Evolutionary conservation across 1,140 invertebrate species (phyloP), one percentile per base, ranked within the genome.

Genomic region (Trichonephila inaurata): DNA sequence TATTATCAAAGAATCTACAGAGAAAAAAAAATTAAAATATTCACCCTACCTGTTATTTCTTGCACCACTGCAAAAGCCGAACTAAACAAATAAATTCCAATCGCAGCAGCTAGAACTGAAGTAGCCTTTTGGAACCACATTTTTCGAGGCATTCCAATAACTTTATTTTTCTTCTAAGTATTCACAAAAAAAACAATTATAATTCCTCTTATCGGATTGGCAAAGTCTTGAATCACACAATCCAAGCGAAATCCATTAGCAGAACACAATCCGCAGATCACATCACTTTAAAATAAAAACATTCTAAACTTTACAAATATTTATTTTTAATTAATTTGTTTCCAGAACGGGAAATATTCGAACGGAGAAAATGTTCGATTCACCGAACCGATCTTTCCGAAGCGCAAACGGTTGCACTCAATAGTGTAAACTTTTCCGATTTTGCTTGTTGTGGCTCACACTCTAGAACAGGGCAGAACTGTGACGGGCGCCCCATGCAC

Each of bases 51-150:
- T 91, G 77, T 83, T 91, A 91, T 91, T 44, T 83, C 77, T 51
- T 82, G 90, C 21, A 83, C 90, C 16, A 77, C 90, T 6, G 51
- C 28, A 4, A 40, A 6, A 5, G 44, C 61, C 1, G 77, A 72
- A 83, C n/a, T 64, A 85, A 91, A 21, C 16, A 83, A 40, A 66
- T 91, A 91, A 91, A 91, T 91, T 91, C 90, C 90, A 91, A 91
- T n/a, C 60, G 69, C 81, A 18, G 21, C 81, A 21, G 60, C 24
- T n/a, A 90, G 44, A 28, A 81, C 18, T 10, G 69, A 19, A 4
- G 62, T 21, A 5, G 69, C 6, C 60, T 28, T 61, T 19, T 18
- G 6, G 10, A 28, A 61, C 69, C 69, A 81, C 89, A 90, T 90
- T 90, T 90, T 90, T 19, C 28, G 7, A 33, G 18, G n/a, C 28